Evolutionary conservation across 2,113 vertebrate species (phyloP), one percentile per base, ranked within the genome.

Genomic region (Malurus elegans): DNA sequence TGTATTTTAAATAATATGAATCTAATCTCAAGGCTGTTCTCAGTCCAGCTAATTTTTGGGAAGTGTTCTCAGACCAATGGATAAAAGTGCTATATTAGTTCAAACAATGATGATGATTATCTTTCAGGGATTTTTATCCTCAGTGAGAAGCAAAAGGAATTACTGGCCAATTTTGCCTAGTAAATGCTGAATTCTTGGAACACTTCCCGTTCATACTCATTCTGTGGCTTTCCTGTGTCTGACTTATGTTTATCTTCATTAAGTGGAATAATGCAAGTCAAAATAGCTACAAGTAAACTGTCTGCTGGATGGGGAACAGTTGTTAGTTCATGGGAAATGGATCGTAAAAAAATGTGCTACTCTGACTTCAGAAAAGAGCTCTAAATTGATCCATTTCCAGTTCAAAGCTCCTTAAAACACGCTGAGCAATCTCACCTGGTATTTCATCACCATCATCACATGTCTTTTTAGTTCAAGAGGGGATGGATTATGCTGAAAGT

Each of bases 181-280:
- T 67, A 95, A 95, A 93, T 78, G 94, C 85, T 95, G 95, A 90
- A 95, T 92, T 90, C 85, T 96, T 97, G 96, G 96, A 96, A 90
- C 44, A 34, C 44, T 94, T 96, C 95, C 93, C 23, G 0, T 84
- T 92, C 75, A 50, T 88, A 62, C 75, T 94, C 75, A 88, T 95
- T 93, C 88, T 95, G 86, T 84, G 92, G 88, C 93, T 97, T 97
- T 96, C 96, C 92, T 97, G 92, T 96, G 95, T 94, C 94, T 96
- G 95, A 95, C 94, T 97, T 94, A 90, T 94, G 93, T 96, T 97
- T 96, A 95, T 97, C 95, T 94, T 94, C 94, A 94, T 96, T 96
- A 97, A 96, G 96, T 94, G 93, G 94, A 96, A 96, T 95, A 96
- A 97, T 90, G 90, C 86, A 97, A 96, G 90, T 97, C 94, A 96